Conservation (phyloP, 2,797 vertebrate genomes). For the Phoxinus dragarum region DNA sequence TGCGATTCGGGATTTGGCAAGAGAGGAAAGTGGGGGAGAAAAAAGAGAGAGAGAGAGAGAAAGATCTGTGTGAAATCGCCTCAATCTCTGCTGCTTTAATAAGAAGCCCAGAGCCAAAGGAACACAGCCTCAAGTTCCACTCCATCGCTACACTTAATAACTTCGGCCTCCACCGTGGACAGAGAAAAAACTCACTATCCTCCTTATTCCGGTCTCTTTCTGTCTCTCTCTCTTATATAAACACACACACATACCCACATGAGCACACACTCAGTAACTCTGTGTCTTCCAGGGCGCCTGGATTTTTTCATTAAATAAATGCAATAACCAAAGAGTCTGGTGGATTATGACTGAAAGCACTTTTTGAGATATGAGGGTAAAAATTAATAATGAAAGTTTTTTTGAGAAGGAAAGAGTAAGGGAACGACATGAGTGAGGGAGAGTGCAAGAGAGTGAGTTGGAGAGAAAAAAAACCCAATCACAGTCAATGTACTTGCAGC, state of each 20-base stretch:
- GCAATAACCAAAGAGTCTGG: conserved; percentile 75
- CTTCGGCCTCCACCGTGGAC: conserved; percentile 51
- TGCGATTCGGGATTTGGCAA: conserved; percentile 31
- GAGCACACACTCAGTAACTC: conserved; percentile 29
- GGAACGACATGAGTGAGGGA: conserved; percentile 56
- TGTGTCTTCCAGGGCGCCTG: conserved; percentile 68
- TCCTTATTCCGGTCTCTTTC: conserved; percentile 34
- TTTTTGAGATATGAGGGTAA: conserved; percentile 72
- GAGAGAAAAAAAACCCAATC: conserved; percentile 53
- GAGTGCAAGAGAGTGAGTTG: conserved; percentile 55
- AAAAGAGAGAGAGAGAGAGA: conserved; percentile 31
- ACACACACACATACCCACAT: conserved; percentile 41
- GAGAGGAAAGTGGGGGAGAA: not conserved
- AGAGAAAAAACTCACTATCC: conserved; percentile 45
- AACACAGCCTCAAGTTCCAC: conserved; percentile 63
- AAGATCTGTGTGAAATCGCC: conserved; percentile 58
- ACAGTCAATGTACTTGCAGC: conserved; percentile 51
- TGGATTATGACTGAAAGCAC: conserved; percentile 75
- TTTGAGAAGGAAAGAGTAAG: not conserved
- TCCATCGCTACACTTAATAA: conserved; percentile 61
- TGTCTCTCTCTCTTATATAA: conserved; percentile 38
- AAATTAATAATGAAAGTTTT: conserved; percentile 74
- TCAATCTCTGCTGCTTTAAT: conserved; percentile 61
- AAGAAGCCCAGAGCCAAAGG: conserved; percentile 59
- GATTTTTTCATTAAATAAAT: conserved; percentile 79